Evolutionary conservation across 2,888 invertebrate genomes (phyloP).

Genomic region (Andrena chrysosceles): DNA sequence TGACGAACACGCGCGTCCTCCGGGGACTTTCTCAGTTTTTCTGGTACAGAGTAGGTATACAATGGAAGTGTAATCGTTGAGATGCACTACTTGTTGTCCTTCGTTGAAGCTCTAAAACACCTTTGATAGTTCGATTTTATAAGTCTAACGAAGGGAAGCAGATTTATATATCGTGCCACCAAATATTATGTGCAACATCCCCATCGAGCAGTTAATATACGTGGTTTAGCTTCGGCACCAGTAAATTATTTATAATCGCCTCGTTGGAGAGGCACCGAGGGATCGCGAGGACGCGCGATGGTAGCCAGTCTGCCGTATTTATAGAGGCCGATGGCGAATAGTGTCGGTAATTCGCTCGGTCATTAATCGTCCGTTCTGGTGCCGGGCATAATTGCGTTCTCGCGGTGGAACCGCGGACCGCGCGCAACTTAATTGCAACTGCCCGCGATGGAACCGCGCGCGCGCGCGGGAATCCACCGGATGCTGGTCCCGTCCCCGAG

Average conservation of each 20-base stretch:
- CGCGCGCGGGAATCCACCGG: slow-evolving; percentile 59
- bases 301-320: slow-evolving; percentile 53
- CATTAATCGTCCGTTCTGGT: slow-evolving; percentile 60
- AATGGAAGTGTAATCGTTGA: no score
- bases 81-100: no score
- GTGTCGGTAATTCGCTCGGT: slow-evolving; percentile 55
- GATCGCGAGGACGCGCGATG: background rate
- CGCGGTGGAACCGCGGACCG: slow-evolving; percentile 45
- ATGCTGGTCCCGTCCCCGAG: slow-evolving; percentile 59
- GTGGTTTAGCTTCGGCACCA: slow-evolving; percentile 1
- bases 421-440: slow-evolving; percentile 62
- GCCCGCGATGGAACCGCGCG: slow-evolving; percentile 43
- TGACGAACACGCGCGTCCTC: background rate
- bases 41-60: no score
- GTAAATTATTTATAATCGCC: slow-evolving; percentile 49
- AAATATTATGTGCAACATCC: no score
- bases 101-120: no score
- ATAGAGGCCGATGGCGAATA: slow-evolving; percentile 50
- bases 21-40: no score
- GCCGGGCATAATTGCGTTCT: slow-evolving; percentile 65
- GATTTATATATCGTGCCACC: no score
- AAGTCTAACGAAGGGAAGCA: no score
- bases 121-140: no score
- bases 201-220: no score
- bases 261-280: slow-evolving; percentile 21